Evolutionary conservation across 2,113 vertebrate genomes (phyloP), one percentile per base, ranked within the genome.

Genomic region (Cebus imitator): DNA sequence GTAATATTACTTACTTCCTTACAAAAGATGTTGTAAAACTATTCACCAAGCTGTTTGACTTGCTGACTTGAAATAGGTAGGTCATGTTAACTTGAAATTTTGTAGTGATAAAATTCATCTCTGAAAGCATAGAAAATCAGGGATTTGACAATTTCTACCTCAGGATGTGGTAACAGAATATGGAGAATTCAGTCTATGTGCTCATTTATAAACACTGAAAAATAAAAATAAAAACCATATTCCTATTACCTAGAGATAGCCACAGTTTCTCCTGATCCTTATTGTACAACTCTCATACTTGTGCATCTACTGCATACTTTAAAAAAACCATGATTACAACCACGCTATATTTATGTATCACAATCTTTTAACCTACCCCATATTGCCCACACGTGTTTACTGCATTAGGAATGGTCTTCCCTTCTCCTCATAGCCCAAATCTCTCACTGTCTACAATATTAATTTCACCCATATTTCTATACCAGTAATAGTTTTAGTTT

Each of bases 121-220:
- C 72, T 95, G 78, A 96, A 95, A 58, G 76, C 23, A 81, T 8
- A 92, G 66, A 87, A 95, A 95, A 94, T 48, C 50, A 88, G 82
- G 85, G 37, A 48, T 45, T 86, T 79, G 37, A 1, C 66, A 58
- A 68, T 91, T 93, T 88, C 48, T 68, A 52, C 52, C 95, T 93
- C 52, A 83, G 73, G 13, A 96, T 27, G 25, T 83, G 23, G 40
- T 57, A 84, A 80, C 17, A 91, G 76, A 91, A 55, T 76, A 30
- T 37, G 43, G n/a, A 50, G 40, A 58, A 70, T 50, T 7, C 11
- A 85, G 23, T 66, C 32, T 66, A 12, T 45, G 27, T 57, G 32
- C 20, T 95, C 45, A 81, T 88, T 97, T 94, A 87, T 45, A 97
- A 94, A 95, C 57, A 82, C 45, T 86, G 83, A 89, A 86, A 96